Conservation (phyloP, 2,797 vertebrate species). For the Leptodactylus fallax region DNA sequence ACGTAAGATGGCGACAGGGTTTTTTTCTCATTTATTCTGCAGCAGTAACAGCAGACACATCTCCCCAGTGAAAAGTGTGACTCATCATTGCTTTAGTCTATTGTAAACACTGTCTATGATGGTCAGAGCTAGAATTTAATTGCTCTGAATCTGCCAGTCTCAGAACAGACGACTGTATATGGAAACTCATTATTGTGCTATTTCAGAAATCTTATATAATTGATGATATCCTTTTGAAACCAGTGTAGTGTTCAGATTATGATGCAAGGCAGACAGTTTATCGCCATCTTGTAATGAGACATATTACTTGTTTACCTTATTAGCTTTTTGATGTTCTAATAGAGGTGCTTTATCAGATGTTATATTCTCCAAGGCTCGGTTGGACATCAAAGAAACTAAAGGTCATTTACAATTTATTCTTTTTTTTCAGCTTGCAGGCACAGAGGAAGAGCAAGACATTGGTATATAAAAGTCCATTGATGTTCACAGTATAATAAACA, state of each 20-base stretch:
- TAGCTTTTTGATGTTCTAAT: not conserved
- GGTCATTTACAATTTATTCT: too few species aligned
- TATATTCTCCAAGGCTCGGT: not conserved
- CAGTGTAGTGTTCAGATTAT: not conserved
- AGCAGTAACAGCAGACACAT: conserved; percentile 22
- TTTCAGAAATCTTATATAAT: not conserved
- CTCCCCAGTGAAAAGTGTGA: conserved; percentile 25
- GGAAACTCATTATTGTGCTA: not conserved
- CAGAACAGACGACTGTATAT: not conserved
- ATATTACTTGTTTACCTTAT: not conserved
- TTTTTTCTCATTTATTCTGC: conserved; percentile 4
- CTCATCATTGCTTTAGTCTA: conserved; percentile 8
- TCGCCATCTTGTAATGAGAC: not conserved
- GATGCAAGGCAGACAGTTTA: not conserved
- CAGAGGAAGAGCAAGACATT: too few species aligned
- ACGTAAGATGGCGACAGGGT: not conserved
- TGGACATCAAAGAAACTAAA: too few species aligned
- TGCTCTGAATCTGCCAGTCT: not conserved
- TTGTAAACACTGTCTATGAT: conserved; percentile 36
- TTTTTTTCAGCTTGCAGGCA: too few species aligned
- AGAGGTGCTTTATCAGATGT: not conserved
- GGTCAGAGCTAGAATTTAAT: not conserved
- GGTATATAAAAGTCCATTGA: too few species aligned
- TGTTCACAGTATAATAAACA: too few species aligned
- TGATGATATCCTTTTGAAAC: not conserved